phyloP scores from a whole-genome alignment of 2,113 vertebrate genomes.

The Oxyura jamaicensis region DNA sequence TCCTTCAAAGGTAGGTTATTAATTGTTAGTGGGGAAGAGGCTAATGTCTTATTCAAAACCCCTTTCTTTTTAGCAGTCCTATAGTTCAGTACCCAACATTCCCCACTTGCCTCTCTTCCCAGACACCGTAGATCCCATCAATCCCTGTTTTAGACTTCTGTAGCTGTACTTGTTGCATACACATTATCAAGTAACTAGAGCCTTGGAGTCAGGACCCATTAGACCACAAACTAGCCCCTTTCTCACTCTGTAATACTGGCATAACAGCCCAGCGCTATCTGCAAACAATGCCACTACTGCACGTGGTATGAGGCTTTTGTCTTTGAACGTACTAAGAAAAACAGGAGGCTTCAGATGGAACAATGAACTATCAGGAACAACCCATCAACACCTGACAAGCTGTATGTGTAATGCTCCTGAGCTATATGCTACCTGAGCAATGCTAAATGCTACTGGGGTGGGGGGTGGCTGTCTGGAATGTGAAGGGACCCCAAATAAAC shows the following conservation, averaged over 20 bases:
- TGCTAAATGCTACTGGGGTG: not conserved
- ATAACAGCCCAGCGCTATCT: not conserved
- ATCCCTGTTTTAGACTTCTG: not conserved
- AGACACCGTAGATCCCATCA: not conserved
- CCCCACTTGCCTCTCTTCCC: not conserved
- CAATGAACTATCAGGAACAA: not conserved
- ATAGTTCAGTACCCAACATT: not conserved
- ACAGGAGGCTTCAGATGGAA: not conserved
- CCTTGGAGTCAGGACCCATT: not conserved
- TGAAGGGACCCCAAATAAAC: not conserved
- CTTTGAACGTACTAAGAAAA: not conserved
- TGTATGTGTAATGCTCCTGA: not conserved
- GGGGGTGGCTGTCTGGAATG: not conserved
- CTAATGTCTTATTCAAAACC: not conserved
- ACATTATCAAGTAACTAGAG: not conserved
- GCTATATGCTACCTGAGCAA: rapidly evolving
- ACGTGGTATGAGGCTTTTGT: not conserved
- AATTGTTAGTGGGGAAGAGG: not conserved
- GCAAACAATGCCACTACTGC: not conserved
- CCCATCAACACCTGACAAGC: not conserved
- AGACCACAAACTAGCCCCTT: not conserved
- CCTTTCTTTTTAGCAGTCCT: not conserved
- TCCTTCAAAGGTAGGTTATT: not conserved
- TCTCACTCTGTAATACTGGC: not conserved
- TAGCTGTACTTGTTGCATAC: not conserved